phyloP scores from a whole-genome alignment of 2,797 vertebrate genomes.

The Fistularia commersonii region DNA sequence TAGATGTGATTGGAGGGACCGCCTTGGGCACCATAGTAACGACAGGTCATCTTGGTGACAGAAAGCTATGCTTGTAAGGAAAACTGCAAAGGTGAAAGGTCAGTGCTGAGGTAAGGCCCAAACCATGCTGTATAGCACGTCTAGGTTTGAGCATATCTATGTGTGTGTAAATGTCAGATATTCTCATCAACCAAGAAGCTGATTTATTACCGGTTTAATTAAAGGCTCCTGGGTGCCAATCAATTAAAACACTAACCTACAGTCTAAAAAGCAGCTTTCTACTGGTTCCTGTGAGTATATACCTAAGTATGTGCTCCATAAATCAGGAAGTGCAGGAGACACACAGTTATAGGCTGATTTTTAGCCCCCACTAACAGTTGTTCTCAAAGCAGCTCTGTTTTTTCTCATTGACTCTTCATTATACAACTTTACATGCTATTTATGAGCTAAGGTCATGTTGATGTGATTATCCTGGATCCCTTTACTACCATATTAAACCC shows the following conservation, averaged over 20 bases:
- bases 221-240: slow-evolving; percentile 45
- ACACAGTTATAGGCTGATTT: slow-evolving; percentile 19
- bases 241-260: slow-evolving; percentile 35
- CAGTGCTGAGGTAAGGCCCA: slow-evolving; percentile 27
- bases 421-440: slow-evolving; percentile 16
- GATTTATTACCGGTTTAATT: slow-evolving; percentile 72
- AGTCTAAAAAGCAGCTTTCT: slow-evolving; percentile 16
- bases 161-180: slow-evolving; percentile 21
- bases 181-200: slow-evolving; percentile 65
- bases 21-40: slow-evolving; percentile 58
- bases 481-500: no score
- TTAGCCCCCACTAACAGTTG: slow-evolving; percentile 25
- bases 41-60: slow-evolving; percentile 61
- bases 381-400: slow-evolving; percentile 4
- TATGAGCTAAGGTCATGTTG: not conserved
- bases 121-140: slow-evolving; percentile 19
- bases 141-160: slow-evolving; percentile 4
- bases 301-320: slow-evolving; percentile 7
- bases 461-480: not conserved
- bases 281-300: slow-evolving; percentile 4
- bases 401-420: slow-evolving; percentile 30
- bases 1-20: slow-evolving; percentile 51
- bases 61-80: slow-evolving; percentile 51
- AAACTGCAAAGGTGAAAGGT: slow-evolving; percentile 58
- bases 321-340: slow-evolving; percentile 50